These are phyloP conservation scores for Pempheris klunzingeri DNA, from an alignment of 2,797 vertebrate species.

Conservation along the genomic window DNA sequence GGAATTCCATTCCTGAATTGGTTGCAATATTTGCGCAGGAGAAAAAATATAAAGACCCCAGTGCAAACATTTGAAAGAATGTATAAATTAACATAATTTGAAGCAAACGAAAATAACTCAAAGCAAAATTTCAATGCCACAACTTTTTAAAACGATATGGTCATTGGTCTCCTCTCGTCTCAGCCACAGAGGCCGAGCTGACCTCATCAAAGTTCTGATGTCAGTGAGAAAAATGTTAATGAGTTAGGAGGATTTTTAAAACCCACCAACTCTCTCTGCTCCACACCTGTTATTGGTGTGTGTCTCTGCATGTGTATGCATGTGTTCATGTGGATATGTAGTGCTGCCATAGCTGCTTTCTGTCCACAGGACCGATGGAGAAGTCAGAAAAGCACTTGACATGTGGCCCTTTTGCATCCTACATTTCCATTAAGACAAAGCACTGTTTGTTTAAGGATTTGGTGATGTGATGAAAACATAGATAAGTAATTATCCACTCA, in stretches of 20 bases:
- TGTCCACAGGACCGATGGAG: background rate
- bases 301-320: background rate
- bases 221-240: conserved; percentile 47
- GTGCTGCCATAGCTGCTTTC: conserved; percentile 20
- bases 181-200: conserved; percentile 32
- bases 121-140: conserved; percentile 6
- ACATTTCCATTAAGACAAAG: background rate
- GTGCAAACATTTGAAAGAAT: conserved; percentile 39
- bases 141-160: conserved; percentile 22
- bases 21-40: conserved; percentile 44
- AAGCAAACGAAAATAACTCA: conserved; percentile 41
- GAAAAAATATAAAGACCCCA: conserved; percentile 30
- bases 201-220: conserved; percentile 59
- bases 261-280: conserved; percentile 23
- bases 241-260: conserved; percentile 38
- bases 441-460: background rate
- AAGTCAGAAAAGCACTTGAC: background rate
- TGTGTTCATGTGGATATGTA: conserved; percentile 10
- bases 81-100: conserved; percentile 49
- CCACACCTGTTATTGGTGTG: conserved; percentile 40
- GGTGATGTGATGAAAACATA: background rate
- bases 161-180: conserved; percentile 5
- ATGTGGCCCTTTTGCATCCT: background rate
- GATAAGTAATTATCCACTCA: background rate
- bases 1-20: conserved; percentile 34